Conservation (phyloP, 2,113 vertebrate genomes). For the Seriola aureovittata region DNA sequence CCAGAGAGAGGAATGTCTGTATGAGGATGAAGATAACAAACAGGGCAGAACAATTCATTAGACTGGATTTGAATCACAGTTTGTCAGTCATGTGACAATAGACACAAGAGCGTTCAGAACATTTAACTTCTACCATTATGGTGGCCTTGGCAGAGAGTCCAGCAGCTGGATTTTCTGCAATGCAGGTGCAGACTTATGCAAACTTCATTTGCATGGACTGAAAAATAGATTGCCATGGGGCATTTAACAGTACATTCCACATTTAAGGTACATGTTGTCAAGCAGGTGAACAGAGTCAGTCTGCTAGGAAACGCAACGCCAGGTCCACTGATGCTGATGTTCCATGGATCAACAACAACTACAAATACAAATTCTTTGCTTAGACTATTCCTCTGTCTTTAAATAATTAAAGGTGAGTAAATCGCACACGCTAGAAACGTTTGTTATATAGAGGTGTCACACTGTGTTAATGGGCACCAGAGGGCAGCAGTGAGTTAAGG, state of each 20-base stretch:
- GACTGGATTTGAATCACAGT: not conserved
- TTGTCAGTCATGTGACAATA: not conserved
- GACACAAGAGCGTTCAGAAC: not conserved
- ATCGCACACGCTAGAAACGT: constrained; percentile 54
- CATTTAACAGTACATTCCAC: constrained; percentile 56
- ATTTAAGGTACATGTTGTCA: constrained; percentile 44
- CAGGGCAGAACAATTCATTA: not conserved
- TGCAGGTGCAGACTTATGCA: no score
- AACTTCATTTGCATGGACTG: constrained; percentile 21
- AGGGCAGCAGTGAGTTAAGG: constrained; percentile 59
- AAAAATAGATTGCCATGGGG: constrained; percentile 48
- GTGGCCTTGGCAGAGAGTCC: constrained; percentile 49
- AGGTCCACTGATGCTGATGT: constrained; percentile 55
- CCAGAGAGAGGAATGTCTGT: constrained; percentile 47
- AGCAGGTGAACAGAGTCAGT: constrained; percentile 56
- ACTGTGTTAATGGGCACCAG: constrained; percentile 18
- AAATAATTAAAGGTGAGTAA: constrained; percentile 57
- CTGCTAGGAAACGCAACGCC: constrained; percentile 38
- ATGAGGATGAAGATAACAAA: not conserved
- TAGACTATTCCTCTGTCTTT: not conserved
- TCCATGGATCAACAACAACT: constrained; percentile 56
- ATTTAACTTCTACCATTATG: constrained; percentile 64
- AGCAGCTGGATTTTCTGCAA: constrained; percentile 41
- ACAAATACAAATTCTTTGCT: no score
- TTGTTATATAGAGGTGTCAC: constrained; percentile 4